Base-by-base conservation (phyloP, 2,797 vertebrate genomes). In the Sardinella longiceps region DNA sequence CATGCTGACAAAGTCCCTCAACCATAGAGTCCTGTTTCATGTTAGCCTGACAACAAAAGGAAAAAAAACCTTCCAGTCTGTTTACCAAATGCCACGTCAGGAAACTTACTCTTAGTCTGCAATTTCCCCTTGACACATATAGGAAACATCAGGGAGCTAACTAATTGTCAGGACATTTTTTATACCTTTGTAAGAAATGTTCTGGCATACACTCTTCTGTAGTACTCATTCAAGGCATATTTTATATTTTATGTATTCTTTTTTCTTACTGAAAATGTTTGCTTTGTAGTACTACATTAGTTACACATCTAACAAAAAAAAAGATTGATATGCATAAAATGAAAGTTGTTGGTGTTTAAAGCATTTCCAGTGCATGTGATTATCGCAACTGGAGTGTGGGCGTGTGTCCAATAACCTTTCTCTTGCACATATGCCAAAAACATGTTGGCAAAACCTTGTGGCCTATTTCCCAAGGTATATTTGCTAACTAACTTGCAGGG, bases 31-130 rank as follows among this genome's bases (percentile, higher is more conserved):
- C 85, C 91, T 93, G 87, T 85, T 87, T 86, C 89, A 88, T 86
- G 91, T 93, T 93, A 91, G 6, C 91, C 89, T 89, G 84, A 91
- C 91, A 90, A 85, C 90, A 86, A 88, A 89, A 93, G 92, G 91
- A 93, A 95, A 92, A 66, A 66, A 85, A 80, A 84, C 88, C 86
- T 92, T 93, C 91, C 91, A 92, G 28, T 18, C 85, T 91, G 87
- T 92, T 92, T 91, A 90, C 90, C 88, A 86, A 85, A 53, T 83
- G 84, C 20, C 37, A 11, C 89, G 90, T 88, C 86, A 90, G 90
- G 88, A 90, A 88, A 90, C 86, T 89, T 92, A 89, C 89, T 91
- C 84, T 85, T 90, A 89, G 93, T 92, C 90, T 90, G 87, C 91
- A 91, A 92, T 88, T 92, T 94, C 77, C 30, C n/a, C n/a, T 80